A percentile compares a stretch with the other conserved stretches of the same genome.
Evolutionary conservation across 2,113 vertebrate genomes (phyloP).

Genomic region (Saguinus midas): DNA sequence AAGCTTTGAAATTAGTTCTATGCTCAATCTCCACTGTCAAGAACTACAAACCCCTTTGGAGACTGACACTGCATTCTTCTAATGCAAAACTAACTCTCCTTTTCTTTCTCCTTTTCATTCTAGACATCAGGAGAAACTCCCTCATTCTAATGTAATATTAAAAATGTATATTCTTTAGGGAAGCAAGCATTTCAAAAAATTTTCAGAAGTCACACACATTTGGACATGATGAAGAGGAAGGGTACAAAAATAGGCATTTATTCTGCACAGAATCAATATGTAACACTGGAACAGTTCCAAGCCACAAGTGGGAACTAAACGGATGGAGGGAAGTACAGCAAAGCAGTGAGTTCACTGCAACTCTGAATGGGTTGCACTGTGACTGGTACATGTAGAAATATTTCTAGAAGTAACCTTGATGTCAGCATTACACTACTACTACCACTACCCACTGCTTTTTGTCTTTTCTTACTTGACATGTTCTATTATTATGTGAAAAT

Average conservation of each 20-base stretch:
- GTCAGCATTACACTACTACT: background rate
- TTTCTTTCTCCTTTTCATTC: background rate
- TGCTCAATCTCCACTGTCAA: background rate
- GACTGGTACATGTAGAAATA: background rate
- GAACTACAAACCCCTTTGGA: background rate
- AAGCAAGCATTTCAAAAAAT: background rate
- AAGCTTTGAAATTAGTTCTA: background rate
- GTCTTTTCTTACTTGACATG: background rate
- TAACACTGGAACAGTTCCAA: background rate
- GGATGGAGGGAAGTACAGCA: background rate
- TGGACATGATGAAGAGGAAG: background rate
- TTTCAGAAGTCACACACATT: background rate
- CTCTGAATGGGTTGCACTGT: background rate
- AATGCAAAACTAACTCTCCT: background rate
- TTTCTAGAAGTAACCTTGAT: background rate
- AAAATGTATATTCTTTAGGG: background rate
- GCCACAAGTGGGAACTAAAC: background rate
- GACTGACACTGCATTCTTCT: background rate
- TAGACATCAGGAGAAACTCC: background rate
- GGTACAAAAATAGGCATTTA: background rate
- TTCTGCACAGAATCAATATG: background rate
- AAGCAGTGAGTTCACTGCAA: background rate
- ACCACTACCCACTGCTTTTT: background rate
- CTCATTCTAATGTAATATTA: background rate
- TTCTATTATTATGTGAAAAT: background rate